phyloP scores from a whole-genome alignment of 2,888 invertebrate genomes.

The Polydrusus tereticollis region DNA sequence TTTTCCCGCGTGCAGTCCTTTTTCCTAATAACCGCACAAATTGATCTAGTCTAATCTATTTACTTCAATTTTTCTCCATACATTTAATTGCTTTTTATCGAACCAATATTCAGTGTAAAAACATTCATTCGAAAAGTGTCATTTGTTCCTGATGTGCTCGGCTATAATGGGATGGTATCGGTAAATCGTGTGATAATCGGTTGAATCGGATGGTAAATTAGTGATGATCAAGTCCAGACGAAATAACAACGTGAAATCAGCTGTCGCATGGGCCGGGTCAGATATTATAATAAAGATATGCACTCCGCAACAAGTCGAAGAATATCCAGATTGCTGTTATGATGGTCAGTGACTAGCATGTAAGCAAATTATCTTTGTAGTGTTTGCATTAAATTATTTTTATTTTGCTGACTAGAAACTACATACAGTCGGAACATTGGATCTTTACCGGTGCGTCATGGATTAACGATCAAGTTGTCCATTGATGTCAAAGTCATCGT shows the following conservation, averaged over 20 bases:
- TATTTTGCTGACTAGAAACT: neutral
- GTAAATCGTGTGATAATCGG: neutral
- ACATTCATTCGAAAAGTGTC: constrained; percentile 23
- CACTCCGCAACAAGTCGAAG: constrained; percentile 46
- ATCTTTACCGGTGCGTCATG: too few relatives aligned
- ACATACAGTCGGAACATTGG: too few relatives aligned
- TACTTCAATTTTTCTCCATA: constrained; percentile 20
- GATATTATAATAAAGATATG: constrained; percentile 59
- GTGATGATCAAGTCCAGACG: constrained; percentile 53
- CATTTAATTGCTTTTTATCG: constrained; percentile 37
- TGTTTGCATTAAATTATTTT: neutral
- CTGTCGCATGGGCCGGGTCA: constrained; percentile 60
- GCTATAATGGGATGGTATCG: neutral
- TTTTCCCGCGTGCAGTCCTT: neutral
- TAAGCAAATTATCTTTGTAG: constrained; percentile 47
- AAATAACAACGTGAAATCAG: constrained; percentile 53
- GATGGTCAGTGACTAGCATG: constrained; percentile 58
- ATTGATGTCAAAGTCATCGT: too few relatives aligned
- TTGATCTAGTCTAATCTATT: constrained; percentile 1
- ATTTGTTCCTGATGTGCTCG: constrained; percentile 31
- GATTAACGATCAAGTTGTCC: too few relatives aligned
- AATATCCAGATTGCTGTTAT: constrained; percentile 23
- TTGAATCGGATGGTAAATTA: too few relatives aligned
- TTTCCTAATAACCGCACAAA: neutral
- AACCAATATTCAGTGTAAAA: constrained; percentile 17